Percentiles rank a stretch among this genome's conserved stretches.
phyloP scores from a whole-genome alignment of 2,113 vertebrate genomes.

The Siniperca chuatsi region DNA sequence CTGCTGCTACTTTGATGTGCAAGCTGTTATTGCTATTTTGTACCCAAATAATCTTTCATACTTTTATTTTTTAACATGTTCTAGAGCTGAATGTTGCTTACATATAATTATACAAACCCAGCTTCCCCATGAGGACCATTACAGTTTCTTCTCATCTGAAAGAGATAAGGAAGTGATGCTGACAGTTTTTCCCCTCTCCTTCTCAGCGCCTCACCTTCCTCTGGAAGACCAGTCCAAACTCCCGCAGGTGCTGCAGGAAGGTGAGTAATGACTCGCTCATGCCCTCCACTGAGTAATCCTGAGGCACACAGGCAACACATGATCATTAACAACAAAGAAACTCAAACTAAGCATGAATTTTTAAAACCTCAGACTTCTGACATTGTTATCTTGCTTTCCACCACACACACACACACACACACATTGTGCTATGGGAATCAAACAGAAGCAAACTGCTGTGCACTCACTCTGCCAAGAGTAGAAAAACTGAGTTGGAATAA shows the following conservation, averaged over 20 bases:
- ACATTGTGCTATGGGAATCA: not conserved
- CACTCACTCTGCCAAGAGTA: slow-evolving; percentile 91
- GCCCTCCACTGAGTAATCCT: slow-evolving; percentile 96
- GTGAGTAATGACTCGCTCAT: slow-evolving; percentile 95
- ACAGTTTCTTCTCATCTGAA: not conserved
- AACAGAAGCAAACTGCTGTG: not conserved
- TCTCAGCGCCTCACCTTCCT: slow-evolving; percentile 86
- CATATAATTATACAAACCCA: not conserved
- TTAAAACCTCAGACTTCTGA: not conserved
- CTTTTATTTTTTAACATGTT: not conserved
- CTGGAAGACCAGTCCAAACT: slow-evolving; percentile 95
- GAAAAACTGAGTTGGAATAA: slow-evolving; percentile 96
- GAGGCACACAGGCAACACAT: slow-evolving; percentile 19
- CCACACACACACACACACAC: not conserved
- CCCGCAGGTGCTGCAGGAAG: slow-evolving; percentile 93
- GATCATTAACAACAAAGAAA: not conserved
- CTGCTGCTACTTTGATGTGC: too few relatives aligned
- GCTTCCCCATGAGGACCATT: not conserved
- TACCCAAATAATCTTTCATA: not conserved
- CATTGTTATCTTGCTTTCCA: not conserved
- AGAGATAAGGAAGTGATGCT: not conserved
- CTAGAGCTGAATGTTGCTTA: not conserved
- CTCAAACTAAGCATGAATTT: not conserved
- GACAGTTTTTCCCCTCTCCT: not conserved
- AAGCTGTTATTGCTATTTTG: not conserved